Base-by-base conservation (phyloP, 2,113 vertebrate genomes). In the Scolopax mira region DNA sequence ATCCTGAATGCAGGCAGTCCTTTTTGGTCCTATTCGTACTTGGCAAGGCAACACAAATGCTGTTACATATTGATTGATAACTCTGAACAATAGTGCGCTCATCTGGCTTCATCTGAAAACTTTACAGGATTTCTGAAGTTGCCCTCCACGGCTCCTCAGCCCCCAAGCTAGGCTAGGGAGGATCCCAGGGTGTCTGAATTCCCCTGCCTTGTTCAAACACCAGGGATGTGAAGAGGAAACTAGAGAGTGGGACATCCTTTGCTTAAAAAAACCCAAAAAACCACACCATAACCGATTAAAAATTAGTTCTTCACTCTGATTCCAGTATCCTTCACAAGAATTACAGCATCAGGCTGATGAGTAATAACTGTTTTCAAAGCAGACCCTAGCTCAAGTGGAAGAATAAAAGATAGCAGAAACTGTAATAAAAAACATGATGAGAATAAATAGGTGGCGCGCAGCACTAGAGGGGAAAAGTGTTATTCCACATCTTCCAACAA, bases 281-380 rank as follows among this genome's bases (percentile, higher is more conserved):
- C 21, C 52, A 86, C 65, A 93, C 60, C 54, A 39, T 44, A 85
- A 84, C 37, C 3, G 10, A 95, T 74, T 71, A 92, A 96, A 97
- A 54, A 66, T 71, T 21, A 79, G 49, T 39, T 91, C 52, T 81
- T 58, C 62, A 46, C 57, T 81, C 49, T 41, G 41, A 85, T 57
- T 30, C 52, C 67, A 64, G 31, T 39, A 35, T 37, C 37, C 49
- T 81, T 73, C 71, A 90, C 14, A 79, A 54, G 73, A 83, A 95
- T 77, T 82, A 75, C 24, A 85, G 83, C 33, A 74, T 28, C 61
- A 81, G 69, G 42, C 23, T 85, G 70, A 90, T 75, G 66, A 94
- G 73, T 92, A 18, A 6, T n/a, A 96, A 84, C 90, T 84, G 78
- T 71, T 92, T 88, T 91, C 90, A 96, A 90, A 95, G 85, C 52